Evolutionary conservation across 2,888 invertebrate species (phyloP).

Genomic region (Thecocarcelia acutangulata): DNA sequence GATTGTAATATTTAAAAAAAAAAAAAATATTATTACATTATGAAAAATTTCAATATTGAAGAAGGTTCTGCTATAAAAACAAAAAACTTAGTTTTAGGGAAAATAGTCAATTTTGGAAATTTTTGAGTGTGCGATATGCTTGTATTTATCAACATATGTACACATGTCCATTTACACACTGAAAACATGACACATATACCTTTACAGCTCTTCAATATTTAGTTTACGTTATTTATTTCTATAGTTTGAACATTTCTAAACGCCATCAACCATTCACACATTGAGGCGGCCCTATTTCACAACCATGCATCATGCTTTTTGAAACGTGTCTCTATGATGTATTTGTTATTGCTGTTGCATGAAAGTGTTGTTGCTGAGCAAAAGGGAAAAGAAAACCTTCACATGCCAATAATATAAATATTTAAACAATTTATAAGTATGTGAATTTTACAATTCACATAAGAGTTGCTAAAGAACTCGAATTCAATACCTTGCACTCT

Average conservation of each 20-base stretch:
- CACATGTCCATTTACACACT: conserved; percentile 59
- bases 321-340: conserved; percentile 31
- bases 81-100: too few relatives aligned
- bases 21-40: too few relatives aligned
- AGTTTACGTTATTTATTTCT: conserved; percentile 24
- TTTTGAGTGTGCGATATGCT: background rate
- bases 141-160: conserved; percentile 30
- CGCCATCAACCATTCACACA: background rate
- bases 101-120: too few relatives aligned
- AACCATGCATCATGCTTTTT: background rate
- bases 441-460: conserved; percentile 47
- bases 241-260: conserved; percentile 9
- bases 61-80: too few relatives aligned
- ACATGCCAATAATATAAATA: conserved; percentile 68
- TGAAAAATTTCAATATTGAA: too few relatives aligned
- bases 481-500: conserved; percentile 4
- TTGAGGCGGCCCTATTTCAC: background rate
- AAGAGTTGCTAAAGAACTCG: background rate
- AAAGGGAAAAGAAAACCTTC: conserved; percentile 46
- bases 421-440: conserved; percentile 68
- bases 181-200: conserved; percentile 51
- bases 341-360: conserved; percentile 10
- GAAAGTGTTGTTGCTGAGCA: too few relatives aligned
- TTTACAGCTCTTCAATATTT: conserved; percentile 54
- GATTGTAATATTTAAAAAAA: too few relatives aligned